These are phyloP conservation scores for Tamandua tetradactyla DNA, from an alignment of 2,797 vertebrate species.

Conservation along the genomic window DNA sequence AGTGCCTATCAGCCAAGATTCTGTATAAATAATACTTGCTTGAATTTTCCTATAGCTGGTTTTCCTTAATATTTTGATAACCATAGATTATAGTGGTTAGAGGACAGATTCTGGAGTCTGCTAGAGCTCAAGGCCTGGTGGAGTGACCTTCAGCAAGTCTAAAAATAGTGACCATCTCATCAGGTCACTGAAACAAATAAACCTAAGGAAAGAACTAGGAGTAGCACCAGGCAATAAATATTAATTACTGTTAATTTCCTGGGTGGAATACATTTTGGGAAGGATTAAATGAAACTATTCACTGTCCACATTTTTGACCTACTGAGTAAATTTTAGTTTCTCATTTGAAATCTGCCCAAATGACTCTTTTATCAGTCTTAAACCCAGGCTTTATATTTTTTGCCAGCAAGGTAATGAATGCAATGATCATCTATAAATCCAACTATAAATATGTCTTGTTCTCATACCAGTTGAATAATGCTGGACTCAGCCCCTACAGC, in stretches of 20 bases:
- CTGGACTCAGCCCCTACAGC: background rate
- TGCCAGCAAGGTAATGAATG: background rate
- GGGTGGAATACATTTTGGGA: background rate
- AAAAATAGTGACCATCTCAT: background rate
- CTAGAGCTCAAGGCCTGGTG: background rate
- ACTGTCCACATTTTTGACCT: background rate
- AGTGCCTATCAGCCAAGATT: background rate
- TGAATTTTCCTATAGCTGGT: background rate
- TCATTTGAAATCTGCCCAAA: conserved; percentile 61
- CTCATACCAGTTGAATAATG: background rate
- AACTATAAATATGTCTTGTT: background rate
- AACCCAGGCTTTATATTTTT: conserved; percentile 26
- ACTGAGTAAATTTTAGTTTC: conserved; percentile 41
- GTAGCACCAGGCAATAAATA: background rate
- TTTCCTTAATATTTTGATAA: background rate
- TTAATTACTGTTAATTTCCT: conserved; percentile 40
- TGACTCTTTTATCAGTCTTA: conserved; percentile 46
- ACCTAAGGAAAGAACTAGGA: background rate
- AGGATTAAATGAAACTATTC: background rate
- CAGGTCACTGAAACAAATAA: background rate
- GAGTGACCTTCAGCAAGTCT: conserved; percentile 1
- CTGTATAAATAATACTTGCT: background rate
- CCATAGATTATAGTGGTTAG: background rate
- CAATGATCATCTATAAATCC: background rate
- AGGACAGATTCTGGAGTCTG: background rate